A percentile compares a stretch with the other conserved stretches of the same genome.
These are phyloP conservation scores for Strigamia maritima DNA, from an alignment of 2,888 invertebrate species.

Conservation along the genomic window DNA sequence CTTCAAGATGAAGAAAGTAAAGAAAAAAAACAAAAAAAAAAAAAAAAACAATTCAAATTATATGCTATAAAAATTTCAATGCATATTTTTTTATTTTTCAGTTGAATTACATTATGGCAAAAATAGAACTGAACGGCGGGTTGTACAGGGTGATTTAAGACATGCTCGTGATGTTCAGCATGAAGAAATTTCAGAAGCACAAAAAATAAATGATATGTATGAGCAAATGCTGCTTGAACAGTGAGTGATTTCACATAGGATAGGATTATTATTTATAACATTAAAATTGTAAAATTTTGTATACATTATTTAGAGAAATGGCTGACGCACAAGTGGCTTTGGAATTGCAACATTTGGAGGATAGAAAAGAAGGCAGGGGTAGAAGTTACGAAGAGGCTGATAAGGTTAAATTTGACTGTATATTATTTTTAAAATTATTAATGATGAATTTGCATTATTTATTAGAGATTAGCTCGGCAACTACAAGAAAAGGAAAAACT, in stretches of 20 bases:
- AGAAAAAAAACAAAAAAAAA: slow-evolving; percentile 7
- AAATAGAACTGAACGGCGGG: slow-evolving; percentile 70
- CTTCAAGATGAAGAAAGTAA: slow-evolving; percentile 78
- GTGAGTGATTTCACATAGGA: slow-evolving; percentile 53
- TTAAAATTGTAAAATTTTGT: slow-evolving; percentile 29
- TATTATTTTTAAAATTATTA: neutral
- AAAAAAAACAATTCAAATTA: neutral
- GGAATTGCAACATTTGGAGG: slow-evolving; percentile 62
- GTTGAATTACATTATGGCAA: slow-evolving; percentile 72
- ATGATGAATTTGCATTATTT: neutral
- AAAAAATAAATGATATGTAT: slow-evolving; percentile 42
- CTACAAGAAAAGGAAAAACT: slow-evolving; percentile 51
- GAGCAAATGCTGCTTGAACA: slow-evolving; percentile 60
- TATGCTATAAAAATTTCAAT: neutral
- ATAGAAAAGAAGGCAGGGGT: slow-evolving; percentile 48
- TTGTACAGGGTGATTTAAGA: slow-evolving; percentile 74
- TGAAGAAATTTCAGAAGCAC: slow-evolving; percentile 64
- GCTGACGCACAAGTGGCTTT: slow-evolving; percentile 65
- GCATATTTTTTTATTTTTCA: slow-evolving; percentile 49
- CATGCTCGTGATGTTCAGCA: slow-evolving; percentile 70
- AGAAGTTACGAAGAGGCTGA: slow-evolving; percentile 50
- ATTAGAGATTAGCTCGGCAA: slow-evolving; percentile 29
- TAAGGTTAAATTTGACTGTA: slow-evolving; percentile 44
- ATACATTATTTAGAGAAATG: slow-evolving; percentile 59
- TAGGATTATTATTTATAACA: no score